A percentile compares a stretch with the other conserved stretches of the same genome.
Conservation (phyloP, 2,888 invertebrate genomes). For the Macrosiphum euphorbiae region DNA sequence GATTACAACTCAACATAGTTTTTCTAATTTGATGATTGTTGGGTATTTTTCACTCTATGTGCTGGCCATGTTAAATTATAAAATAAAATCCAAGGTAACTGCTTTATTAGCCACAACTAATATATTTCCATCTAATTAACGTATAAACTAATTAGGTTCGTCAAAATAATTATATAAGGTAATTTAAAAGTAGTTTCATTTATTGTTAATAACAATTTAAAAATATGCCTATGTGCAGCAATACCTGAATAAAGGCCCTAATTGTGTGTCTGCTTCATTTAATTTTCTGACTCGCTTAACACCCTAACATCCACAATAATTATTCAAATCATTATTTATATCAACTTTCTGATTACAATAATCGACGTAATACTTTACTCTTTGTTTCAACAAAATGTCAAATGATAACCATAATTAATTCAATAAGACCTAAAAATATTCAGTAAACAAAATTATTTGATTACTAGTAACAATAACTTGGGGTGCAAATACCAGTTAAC, state of each 20-base stretch:
- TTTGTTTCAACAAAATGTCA: too few relatives aligned
- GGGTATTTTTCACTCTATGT: too few relatives aligned
- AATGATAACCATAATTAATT: not conserved
- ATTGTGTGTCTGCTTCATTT: not conserved
- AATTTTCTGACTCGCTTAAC: not conserved
- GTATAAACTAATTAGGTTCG: not conserved
- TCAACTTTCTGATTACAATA: not conserved
- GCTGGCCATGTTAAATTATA: not conserved
- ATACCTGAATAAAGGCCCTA: not conserved
- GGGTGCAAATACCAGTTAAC: too few relatives aligned
- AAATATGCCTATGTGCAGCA: not conserved
- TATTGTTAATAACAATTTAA: not conserved
- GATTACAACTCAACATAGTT: not conserved
- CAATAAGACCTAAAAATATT: not conserved
- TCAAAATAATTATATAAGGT: too few relatives aligned
- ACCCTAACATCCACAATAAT: not conserved
- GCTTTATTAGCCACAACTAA: not conserved
- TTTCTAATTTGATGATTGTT: not conserved
- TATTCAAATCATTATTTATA: not conserved
- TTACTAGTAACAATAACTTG: too few relatives aligned
- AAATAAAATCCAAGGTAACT: not conserved
- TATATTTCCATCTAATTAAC: not conserved
- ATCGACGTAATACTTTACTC: not conserved
- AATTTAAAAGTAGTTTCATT: not conserved
- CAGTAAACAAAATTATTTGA: not conserved